phyloP scores from a whole-genome alignment of 2,888 invertebrate genomes.

The Thyatira batis region DNA sequence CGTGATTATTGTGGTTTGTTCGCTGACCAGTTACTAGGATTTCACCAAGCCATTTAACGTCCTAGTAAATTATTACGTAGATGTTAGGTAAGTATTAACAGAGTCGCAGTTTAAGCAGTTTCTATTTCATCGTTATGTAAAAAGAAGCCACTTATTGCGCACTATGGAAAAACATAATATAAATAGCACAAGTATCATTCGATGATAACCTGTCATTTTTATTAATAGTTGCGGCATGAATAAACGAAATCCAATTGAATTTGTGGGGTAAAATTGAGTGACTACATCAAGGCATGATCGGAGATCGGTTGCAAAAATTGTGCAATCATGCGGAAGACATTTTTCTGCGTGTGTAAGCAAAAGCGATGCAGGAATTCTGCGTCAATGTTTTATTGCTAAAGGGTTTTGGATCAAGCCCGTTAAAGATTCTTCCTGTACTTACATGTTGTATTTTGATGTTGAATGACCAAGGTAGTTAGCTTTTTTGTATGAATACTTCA shows the following conservation, averaged over 20 bases:
- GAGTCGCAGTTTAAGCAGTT: no score
- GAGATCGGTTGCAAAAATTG: not conserved
- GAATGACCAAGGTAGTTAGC: not conserved
- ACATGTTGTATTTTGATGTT: not conserved
- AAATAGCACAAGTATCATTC: no score
- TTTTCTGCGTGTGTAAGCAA: slow-evolving; percentile 34
- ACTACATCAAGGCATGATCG: not conserved
- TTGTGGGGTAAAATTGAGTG: not conserved
- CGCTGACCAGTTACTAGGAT: not conserved
- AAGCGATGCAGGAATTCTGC: slow-evolving; percentile 7
- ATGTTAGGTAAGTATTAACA: no score
- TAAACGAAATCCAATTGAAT: not conserved
- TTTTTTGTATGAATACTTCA: not conserved
- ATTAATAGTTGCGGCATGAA: not conserved
- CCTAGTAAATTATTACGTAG: not conserved
- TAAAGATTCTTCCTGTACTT: not conserved
- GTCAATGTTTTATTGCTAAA: slow-evolving; percentile 4
- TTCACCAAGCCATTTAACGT: not conserved
- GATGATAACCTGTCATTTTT: slow-evolving; percentile 30
- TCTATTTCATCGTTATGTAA: no score
- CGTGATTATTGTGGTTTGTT: slow-evolving; percentile 1
- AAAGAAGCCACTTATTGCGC: no score
- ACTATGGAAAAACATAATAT: no score
- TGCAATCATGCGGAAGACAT: slow-evolving; percentile 17
- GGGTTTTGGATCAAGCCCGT: slow-evolving; percentile 1